These are phyloP conservation scores for Cygnus buccinator DNA, from an alignment of 2,113 vertebrate genomes.

Conservation along the genomic window DNA sequence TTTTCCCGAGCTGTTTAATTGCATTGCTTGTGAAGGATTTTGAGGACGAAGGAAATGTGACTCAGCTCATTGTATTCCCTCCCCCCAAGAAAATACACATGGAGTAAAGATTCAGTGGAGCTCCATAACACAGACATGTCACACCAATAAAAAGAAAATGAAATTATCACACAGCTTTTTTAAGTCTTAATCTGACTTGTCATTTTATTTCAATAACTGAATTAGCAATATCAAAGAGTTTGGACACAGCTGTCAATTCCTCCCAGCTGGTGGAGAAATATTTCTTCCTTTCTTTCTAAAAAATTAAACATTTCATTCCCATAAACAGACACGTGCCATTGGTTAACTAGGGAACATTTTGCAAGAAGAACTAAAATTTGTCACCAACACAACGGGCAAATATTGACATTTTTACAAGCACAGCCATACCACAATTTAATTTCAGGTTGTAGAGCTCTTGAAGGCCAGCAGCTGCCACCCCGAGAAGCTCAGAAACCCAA, in stretches of 20 bases:
- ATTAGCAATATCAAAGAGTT: background rate
- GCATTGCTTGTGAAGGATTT: background rate
- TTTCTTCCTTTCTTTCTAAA: slow-evolving; percentile 15
- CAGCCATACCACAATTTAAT: background rate
- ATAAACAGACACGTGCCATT: background rate
- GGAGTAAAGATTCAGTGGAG: background rate
- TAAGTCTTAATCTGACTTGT: background rate
- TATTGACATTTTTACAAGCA: slow-evolving; percentile 2
- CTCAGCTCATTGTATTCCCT: background rate
- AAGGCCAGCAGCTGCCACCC: background rate
- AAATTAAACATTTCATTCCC: slow-evolving; percentile 17
- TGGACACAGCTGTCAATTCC: background rate
- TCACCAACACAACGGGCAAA: slow-evolving; percentile 29
- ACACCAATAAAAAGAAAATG: background rate
- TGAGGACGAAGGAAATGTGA: background rate
- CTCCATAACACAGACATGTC: background rate
- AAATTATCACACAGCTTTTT: background rate
- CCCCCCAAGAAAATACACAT: background rate
- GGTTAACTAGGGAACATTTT: slow-evolving; percentile 27
- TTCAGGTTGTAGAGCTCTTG: background rate
- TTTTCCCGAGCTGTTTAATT: background rate
- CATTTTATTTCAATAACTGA: background rate
- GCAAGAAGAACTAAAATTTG: background rate
- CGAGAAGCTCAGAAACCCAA: background rate
- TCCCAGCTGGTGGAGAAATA: background rate